Evolutionary conservation across 2,888 invertebrate species (phyloP).

Genomic region (Lissocephala sabroskyi): DNA sequence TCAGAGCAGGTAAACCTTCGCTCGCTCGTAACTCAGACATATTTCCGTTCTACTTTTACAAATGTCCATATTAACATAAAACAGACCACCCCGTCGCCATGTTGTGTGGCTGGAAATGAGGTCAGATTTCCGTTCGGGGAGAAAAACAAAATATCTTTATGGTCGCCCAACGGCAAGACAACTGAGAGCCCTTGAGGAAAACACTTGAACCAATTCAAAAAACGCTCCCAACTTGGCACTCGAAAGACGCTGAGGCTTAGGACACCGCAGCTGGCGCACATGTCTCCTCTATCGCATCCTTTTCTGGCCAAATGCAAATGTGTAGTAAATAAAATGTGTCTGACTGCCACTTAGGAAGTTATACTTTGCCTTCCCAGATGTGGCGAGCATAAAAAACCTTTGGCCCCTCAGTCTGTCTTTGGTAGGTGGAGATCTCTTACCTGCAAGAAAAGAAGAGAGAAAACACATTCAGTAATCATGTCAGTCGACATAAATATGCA

Average conservation of each 20-base stretch:
- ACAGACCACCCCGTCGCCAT: too few species aligned
- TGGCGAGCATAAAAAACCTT: constrained; percentile 9
- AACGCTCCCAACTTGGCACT: constrained; percentile 52
- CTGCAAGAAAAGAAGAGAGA: not conserved
- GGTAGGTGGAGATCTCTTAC: not conserved
- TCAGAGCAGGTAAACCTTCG: too few species aligned
- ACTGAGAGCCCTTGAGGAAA: not conserved
- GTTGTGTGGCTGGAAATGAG: too few species aligned
- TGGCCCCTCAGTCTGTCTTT: not conserved
- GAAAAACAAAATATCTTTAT: too few species aligned
- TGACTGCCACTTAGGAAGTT: not conserved
- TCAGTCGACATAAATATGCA: too few species aligned
- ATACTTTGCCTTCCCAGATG: not conserved
- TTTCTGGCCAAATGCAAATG: too few species aligned
- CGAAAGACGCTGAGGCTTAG: not conserved
- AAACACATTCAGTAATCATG: constrained; percentile 19
- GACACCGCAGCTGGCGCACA: not conserved
- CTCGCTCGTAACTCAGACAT: not conserved
- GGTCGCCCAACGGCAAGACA: too few species aligned
- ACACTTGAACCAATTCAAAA: constrained; percentile 56
- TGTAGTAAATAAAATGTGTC: not conserved
- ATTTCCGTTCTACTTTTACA: not conserved
- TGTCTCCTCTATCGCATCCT: too few species aligned
- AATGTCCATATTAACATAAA: constrained; percentile 1
- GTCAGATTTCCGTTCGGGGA: not conserved